Evolutionary conservation across 2,888 invertebrate species (phyloP).

Genomic region (Therioaphis trifolii): DNA sequence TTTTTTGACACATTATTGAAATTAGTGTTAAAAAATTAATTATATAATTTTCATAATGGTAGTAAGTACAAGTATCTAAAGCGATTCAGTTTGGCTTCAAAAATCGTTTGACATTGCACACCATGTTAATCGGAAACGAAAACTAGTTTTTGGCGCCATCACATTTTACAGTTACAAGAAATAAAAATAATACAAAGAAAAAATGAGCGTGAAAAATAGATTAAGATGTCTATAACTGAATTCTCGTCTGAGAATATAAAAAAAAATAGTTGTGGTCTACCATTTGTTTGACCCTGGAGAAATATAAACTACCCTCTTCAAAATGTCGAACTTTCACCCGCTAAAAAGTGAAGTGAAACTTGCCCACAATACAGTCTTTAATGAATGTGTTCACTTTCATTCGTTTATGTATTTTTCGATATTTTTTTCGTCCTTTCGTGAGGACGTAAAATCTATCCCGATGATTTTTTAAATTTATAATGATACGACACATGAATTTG

Average conservation of each 20-base stretch:
- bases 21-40: too few species aligned
- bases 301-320: slow-evolving; percentile 51
- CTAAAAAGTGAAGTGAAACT: slow-evolving; percentile 31
- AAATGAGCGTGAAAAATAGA: slow-evolving; percentile 25
- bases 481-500: too few species aligned
- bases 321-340: slow-evolving; percentile 32
- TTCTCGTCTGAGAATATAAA: slow-evolving; percentile 17
- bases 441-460: too few species aligned
- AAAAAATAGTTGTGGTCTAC: not conserved
- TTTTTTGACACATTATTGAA: too few species aligned
- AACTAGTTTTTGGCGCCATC: slow-evolving; percentile 11
- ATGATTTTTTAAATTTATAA: too few species aligned
- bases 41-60: too few species aligned
- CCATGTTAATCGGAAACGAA: not conserved
- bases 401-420: slow-evolving; percentile 2
- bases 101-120: not conserved
- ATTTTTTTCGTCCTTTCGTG: too few species aligned
- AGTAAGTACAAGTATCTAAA: too few species aligned
- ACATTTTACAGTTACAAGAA: not conserved
- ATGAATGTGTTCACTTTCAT: not conserved
- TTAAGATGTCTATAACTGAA: slow-evolving; percentile 40
- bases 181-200: slow-evolving; percentile 13
- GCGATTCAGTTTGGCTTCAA: not conserved
- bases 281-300: slow-evolving; percentile 7
- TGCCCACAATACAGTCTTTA: slow-evolving; percentile 29